Evolutionary conservation across 2,797 vertebrate species (phyloP).

Genomic region (Neolamprologus multifasciatus): DNA sequence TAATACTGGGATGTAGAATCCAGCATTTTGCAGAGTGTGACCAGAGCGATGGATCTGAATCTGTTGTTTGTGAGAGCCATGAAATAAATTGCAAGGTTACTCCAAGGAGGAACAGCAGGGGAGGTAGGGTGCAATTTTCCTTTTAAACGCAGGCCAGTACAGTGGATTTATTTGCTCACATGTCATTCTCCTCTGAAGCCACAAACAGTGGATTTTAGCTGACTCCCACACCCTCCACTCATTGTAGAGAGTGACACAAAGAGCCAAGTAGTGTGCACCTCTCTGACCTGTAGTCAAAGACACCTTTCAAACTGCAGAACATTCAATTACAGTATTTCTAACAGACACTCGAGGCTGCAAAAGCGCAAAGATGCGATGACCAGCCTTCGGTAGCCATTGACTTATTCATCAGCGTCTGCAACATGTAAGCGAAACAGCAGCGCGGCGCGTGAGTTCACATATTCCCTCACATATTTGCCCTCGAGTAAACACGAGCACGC

Average conservation of each 20-base stretch:
- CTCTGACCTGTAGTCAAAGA: background rate
- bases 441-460: background rate
- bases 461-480: conserved; percentile 6
- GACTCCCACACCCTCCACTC: background rate
- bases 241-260: background rate
- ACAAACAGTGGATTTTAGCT: background rate
- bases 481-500: background rate
- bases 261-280: background rate
- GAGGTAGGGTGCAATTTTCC: background rate
- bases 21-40: background rate
- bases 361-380: background rate
- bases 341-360: background rate
- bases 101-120: background rate
- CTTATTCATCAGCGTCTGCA: background rate
- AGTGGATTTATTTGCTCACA: background rate
- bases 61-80: background rate
- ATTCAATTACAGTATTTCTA: background rate
- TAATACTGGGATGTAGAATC: background rate
- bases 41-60: background rate
- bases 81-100: background rate
- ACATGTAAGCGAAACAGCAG: background rate
- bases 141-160: background rate
- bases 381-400: background rate
- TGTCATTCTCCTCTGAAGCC: background rate
- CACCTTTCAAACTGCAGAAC: background rate